Evolutionary conservation across 2,888 invertebrate genomes (phyloP).

Genomic region (Gymnosoma rotundatum): DNA sequence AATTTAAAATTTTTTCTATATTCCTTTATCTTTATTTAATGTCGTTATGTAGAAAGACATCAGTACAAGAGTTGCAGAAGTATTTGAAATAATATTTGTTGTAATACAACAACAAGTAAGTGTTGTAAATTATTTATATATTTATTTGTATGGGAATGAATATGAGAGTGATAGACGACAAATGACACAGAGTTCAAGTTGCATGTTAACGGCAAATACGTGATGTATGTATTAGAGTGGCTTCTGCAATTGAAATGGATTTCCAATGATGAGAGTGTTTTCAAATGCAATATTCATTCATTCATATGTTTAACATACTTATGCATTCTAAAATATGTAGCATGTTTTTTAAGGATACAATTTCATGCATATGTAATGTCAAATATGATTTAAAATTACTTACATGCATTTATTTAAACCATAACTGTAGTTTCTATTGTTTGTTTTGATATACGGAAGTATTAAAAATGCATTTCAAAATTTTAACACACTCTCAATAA

Average conservation of each 20-base stretch:
- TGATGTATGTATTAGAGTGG: constrained; percentile 34
- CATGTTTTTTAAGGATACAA: too few relatives aligned
- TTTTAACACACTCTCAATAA: too few relatives aligned
- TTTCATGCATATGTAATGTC: background rate
- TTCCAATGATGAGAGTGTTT: constrained; percentile 62
- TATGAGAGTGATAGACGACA: constrained; percentile 61
- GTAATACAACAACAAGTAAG: constrained; percentile 4
- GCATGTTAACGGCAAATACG: constrained; percentile 64
- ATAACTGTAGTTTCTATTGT: too few relatives aligned
- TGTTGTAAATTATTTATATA: constrained; percentile 42
- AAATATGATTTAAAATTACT: constrained; percentile 21
- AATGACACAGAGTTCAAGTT: constrained; percentile 67
- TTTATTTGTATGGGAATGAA: constrained; percentile 37
- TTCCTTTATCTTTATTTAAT: constrained; percentile 24
- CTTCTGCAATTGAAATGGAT: constrained; percentile 22
- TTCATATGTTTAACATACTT: constrained; percentile 20
- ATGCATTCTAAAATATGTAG: constrained; percentile 11
- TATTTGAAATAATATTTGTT: constrained; percentile 19
- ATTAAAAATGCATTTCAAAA: too few relatives aligned
- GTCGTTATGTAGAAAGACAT: constrained; percentile 18
- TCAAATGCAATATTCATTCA: constrained; percentile 45
- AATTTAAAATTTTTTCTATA: background rate
- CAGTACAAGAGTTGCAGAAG: background rate
- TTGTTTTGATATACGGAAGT: too few relatives aligned
- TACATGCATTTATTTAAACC: background rate